Conservation (phyloP, 1,140 invertebrate species). For the Halyomorpha halys region DNA sequence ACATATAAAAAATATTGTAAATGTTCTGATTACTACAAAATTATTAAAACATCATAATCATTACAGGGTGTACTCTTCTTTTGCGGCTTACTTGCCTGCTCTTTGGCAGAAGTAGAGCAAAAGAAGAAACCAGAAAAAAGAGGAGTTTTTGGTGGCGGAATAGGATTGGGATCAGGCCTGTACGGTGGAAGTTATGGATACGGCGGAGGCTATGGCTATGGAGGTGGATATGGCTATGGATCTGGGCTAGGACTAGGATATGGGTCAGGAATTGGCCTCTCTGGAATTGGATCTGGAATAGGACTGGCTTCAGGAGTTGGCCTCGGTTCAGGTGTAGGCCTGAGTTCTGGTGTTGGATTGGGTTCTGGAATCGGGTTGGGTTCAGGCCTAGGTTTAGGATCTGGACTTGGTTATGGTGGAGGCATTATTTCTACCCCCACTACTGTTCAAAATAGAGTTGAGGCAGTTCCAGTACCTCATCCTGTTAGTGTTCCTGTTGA, state of each 20-base stretch:
- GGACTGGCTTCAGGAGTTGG: background rate
- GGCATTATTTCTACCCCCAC: constrained; percentile 11
- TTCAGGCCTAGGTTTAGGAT: constrained; percentile 12
- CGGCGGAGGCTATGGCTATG: background rate
- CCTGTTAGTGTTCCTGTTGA: constrained; percentile 29
- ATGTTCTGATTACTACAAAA: too few relatives aligned
- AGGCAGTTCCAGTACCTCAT: constrained; percentile 27
- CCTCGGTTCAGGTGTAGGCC: background rate
- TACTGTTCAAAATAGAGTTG: constrained; percentile 25
- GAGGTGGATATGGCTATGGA: background rate
- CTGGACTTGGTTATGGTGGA: constrained; percentile 7
- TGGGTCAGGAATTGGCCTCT: background rate
- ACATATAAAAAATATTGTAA: too few relatives aligned
- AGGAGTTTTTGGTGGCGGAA: constrained; percentile 10
- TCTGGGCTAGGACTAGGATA: background rate
- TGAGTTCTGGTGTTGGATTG: background rate
- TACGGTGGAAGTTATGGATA: background rate
- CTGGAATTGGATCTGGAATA: background rate
- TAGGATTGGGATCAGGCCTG: constrained; percentile 8
- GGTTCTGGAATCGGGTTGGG: background rate
- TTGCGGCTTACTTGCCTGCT: background rate
- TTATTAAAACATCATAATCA: too few relatives aligned
- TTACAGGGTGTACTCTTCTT: background rate
- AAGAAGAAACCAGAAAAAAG: constrained; percentile 16
- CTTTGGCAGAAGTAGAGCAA: background rate